Conservation (phyloP, 2,797 vertebrate genomes). For the Amniataba percoides region DNA sequence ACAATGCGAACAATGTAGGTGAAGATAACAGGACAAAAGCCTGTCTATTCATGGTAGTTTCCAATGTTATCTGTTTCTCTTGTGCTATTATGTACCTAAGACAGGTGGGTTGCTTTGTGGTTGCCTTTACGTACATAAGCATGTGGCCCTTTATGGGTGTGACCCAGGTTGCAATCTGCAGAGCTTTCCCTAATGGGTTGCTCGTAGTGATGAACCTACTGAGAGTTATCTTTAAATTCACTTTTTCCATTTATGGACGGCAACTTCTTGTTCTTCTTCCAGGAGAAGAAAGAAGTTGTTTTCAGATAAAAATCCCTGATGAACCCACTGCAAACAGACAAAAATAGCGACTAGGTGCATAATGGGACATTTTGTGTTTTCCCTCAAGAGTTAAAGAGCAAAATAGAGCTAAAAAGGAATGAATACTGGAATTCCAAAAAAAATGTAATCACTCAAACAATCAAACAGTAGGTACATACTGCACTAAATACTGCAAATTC, state of each 20-base stretch:
- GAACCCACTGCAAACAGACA: neutral
- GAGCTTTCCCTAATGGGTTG: neutral
- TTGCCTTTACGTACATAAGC: neutral
- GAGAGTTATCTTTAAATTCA: neutral
- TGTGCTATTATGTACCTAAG: conserved; percentile 9
- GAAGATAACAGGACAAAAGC: conserved; percentile 41
- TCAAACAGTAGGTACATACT: neutral
- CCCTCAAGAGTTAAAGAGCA: neutral
- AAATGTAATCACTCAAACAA: neutral
- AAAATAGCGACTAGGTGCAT: neutral
- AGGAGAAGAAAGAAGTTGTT: neutral
- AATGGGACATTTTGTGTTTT: neutral
- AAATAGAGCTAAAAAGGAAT: neutral
- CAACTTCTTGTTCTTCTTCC: neutral
- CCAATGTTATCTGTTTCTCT: conserved; percentile 25
- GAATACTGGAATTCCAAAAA: neutral
- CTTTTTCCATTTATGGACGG: neutral
- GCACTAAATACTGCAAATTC: neutral
- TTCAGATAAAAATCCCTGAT: neutral
- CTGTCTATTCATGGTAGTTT: conserved; percentile 17
- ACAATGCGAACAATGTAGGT: conserved; percentile 36
- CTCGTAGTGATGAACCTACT: neutral
- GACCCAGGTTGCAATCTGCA: neutral
- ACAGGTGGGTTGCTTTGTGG: conserved; percentile 3
- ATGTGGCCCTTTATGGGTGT: neutral